Base-by-base conservation (phyloP, 2,888 invertebrate genomes). In the Limnephilus rhombicus region DNA sequence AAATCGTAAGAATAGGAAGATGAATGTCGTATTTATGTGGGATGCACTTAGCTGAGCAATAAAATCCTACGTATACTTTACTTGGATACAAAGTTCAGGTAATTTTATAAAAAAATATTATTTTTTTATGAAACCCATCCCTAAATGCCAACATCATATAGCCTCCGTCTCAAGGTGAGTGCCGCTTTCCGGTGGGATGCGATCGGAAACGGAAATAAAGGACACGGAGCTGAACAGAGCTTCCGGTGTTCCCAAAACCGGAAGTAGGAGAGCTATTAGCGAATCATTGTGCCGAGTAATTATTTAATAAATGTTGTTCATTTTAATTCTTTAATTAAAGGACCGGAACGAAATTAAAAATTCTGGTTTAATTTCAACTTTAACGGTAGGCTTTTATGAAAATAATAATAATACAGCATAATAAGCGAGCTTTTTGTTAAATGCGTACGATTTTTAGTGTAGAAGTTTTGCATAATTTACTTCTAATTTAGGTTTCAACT, bases 131-230 rank as follows among this genome's bases (percentile, higher is more conserved):
- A 31, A 53, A 29, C 7, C 53, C 87, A 31, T 34, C 87, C 68
- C 53, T 15, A 53, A 31, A 87, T 34, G 87, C 53, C 87, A 68
- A 68, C 87, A 68, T 86, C 24, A 83, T 24, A 24, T 34, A 29
- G 34, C 68, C 87, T 34, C 87, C 87, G 68, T 68, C 87, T 87
- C 87, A 34, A 87, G 87, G 87, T 87, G 87, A 53, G 87, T 53
- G 87, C 87, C 53, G 68, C 29, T 53, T 53, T 87, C 87, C 87
- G 87, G 87, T 68, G 87, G 87, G 87, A 87, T 68, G 87, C 87
- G 87, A 87, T 87, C 87, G 87, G 87, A 87, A 87, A 12, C 87
- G 87, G 87, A 87, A 87, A 87, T 87, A 87, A 87, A 87, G 87
- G 87, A 87, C 87, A 53, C 68, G 87, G 87, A 87, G 87, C 87